Evolutionary conservation across 2,888 invertebrate genomes (phyloP).

Genomic region (Acanthopleura granulata): DNA sequence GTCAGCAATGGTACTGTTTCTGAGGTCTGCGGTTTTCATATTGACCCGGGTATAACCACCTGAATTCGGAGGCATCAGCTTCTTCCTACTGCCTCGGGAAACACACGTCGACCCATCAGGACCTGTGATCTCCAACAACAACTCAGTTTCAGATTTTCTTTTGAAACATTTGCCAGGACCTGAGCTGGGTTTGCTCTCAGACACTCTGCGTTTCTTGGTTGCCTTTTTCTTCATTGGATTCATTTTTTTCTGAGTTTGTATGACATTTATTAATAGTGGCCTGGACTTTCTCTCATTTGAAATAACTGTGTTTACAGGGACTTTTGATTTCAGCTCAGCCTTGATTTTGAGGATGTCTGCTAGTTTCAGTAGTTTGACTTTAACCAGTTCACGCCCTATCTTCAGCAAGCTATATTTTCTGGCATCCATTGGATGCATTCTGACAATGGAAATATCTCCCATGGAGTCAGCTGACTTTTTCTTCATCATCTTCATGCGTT

Average conservation of each 20-base stretch:
- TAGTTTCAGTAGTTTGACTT: slow-evolving; percentile 40
- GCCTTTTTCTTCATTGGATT: background rate
- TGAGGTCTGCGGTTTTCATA: too few species aligned
- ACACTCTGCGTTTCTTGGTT: background rate
- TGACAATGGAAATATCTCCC: slow-evolving; percentile 42
- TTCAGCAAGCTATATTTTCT: slow-evolving; percentile 58
- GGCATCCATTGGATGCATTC: slow-evolving; percentile 64
- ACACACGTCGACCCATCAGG: background rate
- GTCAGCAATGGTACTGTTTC: too few species aligned
- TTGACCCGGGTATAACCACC: too few species aligned
- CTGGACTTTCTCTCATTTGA: background rate
- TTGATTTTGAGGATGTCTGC: slow-evolving; percentile 28
- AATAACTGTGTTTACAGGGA: too few species aligned
- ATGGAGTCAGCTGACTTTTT: slow-evolving; percentile 21
- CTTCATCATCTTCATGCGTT: slow-evolving; percentile 45
- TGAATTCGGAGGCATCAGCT: background rate
- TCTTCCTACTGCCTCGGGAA: background rate
- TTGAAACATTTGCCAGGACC: background rate
- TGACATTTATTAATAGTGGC: background rate
- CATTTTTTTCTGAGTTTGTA: background rate
- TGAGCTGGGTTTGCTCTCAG: background rate
- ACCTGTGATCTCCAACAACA: slow-evolving; percentile 1
- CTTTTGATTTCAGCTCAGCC: background rate
- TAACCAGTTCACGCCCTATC: slow-evolving; percentile 56
- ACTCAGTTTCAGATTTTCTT: background rate